Percentiles rank a stretch among this genome's conserved stretches.
phyloP scores from a whole-genome alignment of 2,888 invertebrate genomes.

The Ophonus ardosiacus region DNA sequence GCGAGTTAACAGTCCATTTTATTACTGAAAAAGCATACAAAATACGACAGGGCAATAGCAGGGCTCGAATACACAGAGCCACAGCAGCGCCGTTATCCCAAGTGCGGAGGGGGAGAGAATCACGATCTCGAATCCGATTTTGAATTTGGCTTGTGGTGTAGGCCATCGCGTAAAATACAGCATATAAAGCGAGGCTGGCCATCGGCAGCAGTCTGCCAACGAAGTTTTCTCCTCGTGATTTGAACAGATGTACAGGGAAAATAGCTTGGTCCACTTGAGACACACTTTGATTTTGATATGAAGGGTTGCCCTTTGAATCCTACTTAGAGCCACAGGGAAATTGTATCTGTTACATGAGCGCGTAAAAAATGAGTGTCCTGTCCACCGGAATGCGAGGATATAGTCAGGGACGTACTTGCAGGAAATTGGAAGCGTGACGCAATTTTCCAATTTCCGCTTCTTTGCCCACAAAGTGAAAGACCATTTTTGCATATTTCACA shows the following conservation, averaged over 20 bases:
- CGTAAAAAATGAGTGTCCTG: slow-evolving; percentile 45
- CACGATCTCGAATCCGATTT: slow-evolving; percentile 50
- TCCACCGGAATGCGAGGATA: neutral
- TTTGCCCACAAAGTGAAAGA: too few species aligned
- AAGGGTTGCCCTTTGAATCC: slow-evolving; percentile 58
- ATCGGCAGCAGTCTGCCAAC: slow-evolving; percentile 17
- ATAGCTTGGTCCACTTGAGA: neutral
- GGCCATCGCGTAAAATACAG: slow-evolving; percentile 53
- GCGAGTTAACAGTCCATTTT: slow-evolving; percentile 48
- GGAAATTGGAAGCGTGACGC: slow-evolving; percentile 34
- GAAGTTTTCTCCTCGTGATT: neutral
- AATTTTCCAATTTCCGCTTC: neutral
- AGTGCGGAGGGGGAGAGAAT: slow-evolving; percentile 3
- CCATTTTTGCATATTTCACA: too few species aligned
- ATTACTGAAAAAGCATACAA: slow-evolving; percentile 50
- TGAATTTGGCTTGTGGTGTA: slow-evolving; percentile 49
- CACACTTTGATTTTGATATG: slow-evolving; percentile 52
- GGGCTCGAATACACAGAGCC: neutral
- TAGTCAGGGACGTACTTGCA: slow-evolving; percentile 8
- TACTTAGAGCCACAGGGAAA: slow-evolving; percentile 57
- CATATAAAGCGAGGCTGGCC: slow-evolving; percentile 37
- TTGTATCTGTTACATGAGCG: slow-evolving; percentile 48
- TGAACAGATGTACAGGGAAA: neutral
- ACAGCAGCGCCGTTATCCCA: slow-evolving; percentile 25
- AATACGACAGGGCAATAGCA: slow-evolving; percentile 26